A percentile compares a stretch with the other conserved stretches of the same genome.
phyloP scores from a whole-genome alignment of 2,888 invertebrate genomes.

The Sycophila texana region DNA sequence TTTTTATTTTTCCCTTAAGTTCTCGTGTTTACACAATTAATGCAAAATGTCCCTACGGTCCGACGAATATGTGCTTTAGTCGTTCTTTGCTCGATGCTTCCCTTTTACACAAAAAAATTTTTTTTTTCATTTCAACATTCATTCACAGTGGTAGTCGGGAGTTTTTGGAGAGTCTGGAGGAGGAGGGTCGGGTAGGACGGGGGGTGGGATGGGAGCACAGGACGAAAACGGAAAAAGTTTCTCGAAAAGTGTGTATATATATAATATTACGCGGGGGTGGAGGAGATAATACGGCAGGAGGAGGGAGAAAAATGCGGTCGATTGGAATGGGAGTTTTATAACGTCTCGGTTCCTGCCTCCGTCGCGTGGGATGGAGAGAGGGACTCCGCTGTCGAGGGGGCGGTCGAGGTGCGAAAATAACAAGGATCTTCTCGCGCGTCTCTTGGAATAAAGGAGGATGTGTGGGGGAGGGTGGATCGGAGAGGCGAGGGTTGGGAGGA shows the following conservation, averaged over 20 bases:
- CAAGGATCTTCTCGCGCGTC: too few relatives aligned
- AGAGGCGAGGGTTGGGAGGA: slow-evolving; percentile 21
- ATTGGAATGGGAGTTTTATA: slow-evolving; percentile 56
- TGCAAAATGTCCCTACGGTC: slow-evolving; percentile 75
- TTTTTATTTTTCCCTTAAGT: slow-evolving; percentile 67
- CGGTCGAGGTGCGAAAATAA: too few relatives aligned
- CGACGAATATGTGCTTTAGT: slow-evolving; percentile 73
- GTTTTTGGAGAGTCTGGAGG: slow-evolving; percentile 45
- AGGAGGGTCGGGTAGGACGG: neutral
- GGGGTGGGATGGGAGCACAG: slow-evolving; percentile 46
- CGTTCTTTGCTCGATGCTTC: slow-evolving; percentile 70
- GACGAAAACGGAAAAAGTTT: slow-evolving; percentile 43
- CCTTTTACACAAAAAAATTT: slow-evolving; percentile 62
- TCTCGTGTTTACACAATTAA: slow-evolving; percentile 73
- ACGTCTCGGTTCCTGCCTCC: slow-evolving; percentile 45
- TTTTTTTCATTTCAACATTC: slow-evolving; percentile 66
- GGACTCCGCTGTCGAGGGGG: neutral
- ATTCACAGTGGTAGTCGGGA: slow-evolving; percentile 72
- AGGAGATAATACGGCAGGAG: slow-evolving; percentile 29
- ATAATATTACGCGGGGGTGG: slow-evolving; percentile 47
- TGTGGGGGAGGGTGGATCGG: neutral
- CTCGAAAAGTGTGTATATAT: slow-evolving; percentile 39
- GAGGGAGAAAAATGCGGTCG: slow-evolving; percentile 52
- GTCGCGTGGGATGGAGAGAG: slow-evolving; percentile 27
- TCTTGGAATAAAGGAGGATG: slow-evolving; percentile 23